Conservation (phyloP, 2,797 vertebrate genomes). For the Hippopotamyrus pictus region DNA sequence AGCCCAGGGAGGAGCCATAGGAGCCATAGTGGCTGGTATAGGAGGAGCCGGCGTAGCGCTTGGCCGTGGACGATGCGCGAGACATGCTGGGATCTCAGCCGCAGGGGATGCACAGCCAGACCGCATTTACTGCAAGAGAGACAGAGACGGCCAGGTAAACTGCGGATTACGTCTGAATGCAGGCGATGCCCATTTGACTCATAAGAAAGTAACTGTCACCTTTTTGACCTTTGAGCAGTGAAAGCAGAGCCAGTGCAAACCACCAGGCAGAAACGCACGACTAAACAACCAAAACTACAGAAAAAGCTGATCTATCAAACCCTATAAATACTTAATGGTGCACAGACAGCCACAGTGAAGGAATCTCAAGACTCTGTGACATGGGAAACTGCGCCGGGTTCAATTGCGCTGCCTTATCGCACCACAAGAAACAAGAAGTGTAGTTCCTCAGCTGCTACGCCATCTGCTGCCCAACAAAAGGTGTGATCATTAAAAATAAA, state of each 20-base stretch:
- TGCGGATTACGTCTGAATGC: not conserved
- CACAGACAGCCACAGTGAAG: not conserved
- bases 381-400: not conserved
- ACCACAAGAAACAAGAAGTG: not conserved
- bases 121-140: conserved; percentile 77
- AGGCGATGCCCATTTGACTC: not conserved
- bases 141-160: conserved; percentile 18
- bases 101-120: conserved; percentile 57
- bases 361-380: not conserved
- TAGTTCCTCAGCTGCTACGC: not conserved
- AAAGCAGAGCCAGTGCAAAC: not conserved
- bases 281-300: not conserved
- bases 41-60: conserved; percentile 76
- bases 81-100: conserved; percentile 80
- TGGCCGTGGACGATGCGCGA: conserved; percentile 87
- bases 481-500: not conserved
- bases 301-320: not conserved
- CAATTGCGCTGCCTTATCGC: not conserved
- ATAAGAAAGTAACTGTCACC: not conserved
- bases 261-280: not conserved
- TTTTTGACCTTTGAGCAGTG: not conserved
- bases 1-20: conserved; percentile 70
- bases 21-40: conserved; percentile 81
- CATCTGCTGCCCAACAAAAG: not conserved
- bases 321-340: not conserved